These are phyloP conservation scores for Sminthurides aquaticus DNA, from an alignment of 2,888 invertebrate species.

Conservation along the genomic window DNA sequence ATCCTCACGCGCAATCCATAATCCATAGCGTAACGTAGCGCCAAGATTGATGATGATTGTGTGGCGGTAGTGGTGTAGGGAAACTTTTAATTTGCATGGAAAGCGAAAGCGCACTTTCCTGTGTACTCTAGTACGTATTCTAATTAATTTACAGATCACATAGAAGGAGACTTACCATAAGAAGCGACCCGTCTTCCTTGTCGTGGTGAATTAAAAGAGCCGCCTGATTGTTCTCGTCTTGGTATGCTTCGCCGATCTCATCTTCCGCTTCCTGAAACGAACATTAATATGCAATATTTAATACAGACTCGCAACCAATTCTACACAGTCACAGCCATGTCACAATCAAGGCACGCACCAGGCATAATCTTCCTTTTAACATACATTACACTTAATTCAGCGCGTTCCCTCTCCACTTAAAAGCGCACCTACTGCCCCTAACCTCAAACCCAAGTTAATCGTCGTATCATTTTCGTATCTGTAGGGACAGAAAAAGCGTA, in stretches of 20 bases:
- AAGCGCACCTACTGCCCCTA: too few species aligned
- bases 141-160: constrained; percentile 2
- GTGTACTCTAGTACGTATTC: too few species aligned
- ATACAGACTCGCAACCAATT: neutral
- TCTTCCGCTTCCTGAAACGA: constrained; percentile 56
- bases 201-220: constrained; percentile 77
- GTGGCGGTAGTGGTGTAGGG: too few species aligned
- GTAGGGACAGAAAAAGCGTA: too few species aligned
- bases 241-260: constrained; percentile 77
- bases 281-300: constrained; percentile 13
- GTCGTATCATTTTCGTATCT: too few species aligned
- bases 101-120: neutral
- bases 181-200: constrained; percentile 65
- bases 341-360: neutral
- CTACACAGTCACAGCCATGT: neutral
- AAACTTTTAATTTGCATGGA: constrained; percentile 3
- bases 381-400: neutral
- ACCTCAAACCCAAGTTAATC: neutral
- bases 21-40: too few species aligned
- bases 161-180: constrained; percentile 79
- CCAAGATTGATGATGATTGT: too few species aligned
- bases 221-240: constrained; percentile 77
- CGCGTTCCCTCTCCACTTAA: too few species aligned
- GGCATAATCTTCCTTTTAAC: neutral
- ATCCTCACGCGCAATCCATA: too few species aligned